Percentiles rank a stretch among this genome's conserved stretches.
phyloP scores from a whole-genome alignment of 2,888 invertebrate genomes.

The Xylota sylvarum region DNA sequence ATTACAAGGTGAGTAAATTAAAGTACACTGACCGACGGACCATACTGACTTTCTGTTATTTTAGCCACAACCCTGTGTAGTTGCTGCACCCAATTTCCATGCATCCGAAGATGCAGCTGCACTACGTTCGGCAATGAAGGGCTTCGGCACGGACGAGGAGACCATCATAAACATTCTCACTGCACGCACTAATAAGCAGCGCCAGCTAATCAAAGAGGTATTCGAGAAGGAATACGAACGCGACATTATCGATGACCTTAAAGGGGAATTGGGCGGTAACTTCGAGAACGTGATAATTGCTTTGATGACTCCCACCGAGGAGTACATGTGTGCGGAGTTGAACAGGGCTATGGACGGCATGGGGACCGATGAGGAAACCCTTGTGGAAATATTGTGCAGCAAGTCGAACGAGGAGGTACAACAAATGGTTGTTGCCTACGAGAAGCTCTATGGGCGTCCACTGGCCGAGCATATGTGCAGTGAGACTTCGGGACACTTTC shows the following conservation, averaged over 20 bases:
- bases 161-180: constrained; percentile 90
- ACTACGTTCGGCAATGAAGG: constrained; percentile 89
- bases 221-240: constrained; percentile 87
- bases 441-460: constrained; percentile 88
- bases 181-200: constrained; percentile 88
- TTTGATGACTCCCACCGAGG: constrained; percentile 88
- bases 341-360: constrained; percentile 90
- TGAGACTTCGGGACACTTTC: constrained; percentile 91
- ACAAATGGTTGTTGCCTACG: constrained; percentile 87
- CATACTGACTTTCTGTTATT: constrained; percentile 4
- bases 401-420: constrained; percentile 88
- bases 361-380: constrained; percentile 90
- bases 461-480: constrained; percentile 90
- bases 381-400: constrained; percentile 91
- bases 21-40: neutral
- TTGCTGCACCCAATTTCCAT: constrained; percentile 87
- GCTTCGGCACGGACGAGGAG: constrained; percentile 90
- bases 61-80: constrained; percentile 86
- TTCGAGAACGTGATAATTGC: constrained; percentile 91
- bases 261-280: constrained; percentile 90
- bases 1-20: constrained; percentile 46
- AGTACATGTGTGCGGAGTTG: constrained; percentile 90
- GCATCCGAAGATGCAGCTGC: constrained; percentile 88
- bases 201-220: constrained; percentile 88
- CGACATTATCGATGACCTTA: constrained; percentile 88